Percentiles rank a stretch among this genome's conserved stretches.
These are phyloP conservation scores for Falcaria lacertinaria DNA, from an alignment of 2,888 invertebrate genomes.

Conservation along the genomic window DNA sequence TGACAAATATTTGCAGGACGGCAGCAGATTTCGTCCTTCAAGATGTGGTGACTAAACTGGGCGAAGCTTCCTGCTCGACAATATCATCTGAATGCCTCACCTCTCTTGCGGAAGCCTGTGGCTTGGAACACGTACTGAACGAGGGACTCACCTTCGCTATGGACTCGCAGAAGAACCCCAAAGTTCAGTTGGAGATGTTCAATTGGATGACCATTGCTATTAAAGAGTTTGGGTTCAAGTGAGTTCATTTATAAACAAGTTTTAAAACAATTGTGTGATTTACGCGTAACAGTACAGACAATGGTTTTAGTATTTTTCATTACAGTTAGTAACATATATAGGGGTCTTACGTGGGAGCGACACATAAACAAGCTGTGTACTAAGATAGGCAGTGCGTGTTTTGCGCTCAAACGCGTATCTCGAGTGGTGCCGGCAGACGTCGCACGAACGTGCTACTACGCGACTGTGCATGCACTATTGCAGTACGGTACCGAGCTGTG, in stretches of 20 bases:
- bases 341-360: too few relatives aligned
- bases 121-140: conserved; percentile 85
- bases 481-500: too few relatives aligned
- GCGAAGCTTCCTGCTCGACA: conserved; percentile 89
- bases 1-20: conserved; percentile 72
- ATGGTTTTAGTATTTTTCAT: too few relatives aligned
- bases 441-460: too few relatives aligned
- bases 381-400: too few relatives aligned
- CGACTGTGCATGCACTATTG: too few relatives aligned
- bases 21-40: conserved; percentile 87
- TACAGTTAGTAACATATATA: too few relatives aligned
- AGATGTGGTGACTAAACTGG: conserved; percentile 91
- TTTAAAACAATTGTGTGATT: too few relatives aligned
- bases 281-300: too few relatives aligned
- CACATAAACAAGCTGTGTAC: too few relatives aligned
- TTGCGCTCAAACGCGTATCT: too few relatives aligned
- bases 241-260: conserved; percentile 64
- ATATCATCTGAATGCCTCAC: conserved; percentile 84
- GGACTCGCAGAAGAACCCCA: conserved; percentile 91
- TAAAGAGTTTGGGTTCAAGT: conserved; percentile 92
- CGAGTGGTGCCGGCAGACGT: too few relatives aligned
- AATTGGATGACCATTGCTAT: conserved; percentile 89
- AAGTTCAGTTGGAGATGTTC: conserved; percentile 92
- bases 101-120: conserved; percentile 88
- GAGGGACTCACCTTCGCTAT: conserved; percentile 88